Evolutionary conservation across 2,888 invertebrate species (phyloP), one percentile per base, ranked within the genome.

Genomic region (Sinhomidia bicolor): DNA sequence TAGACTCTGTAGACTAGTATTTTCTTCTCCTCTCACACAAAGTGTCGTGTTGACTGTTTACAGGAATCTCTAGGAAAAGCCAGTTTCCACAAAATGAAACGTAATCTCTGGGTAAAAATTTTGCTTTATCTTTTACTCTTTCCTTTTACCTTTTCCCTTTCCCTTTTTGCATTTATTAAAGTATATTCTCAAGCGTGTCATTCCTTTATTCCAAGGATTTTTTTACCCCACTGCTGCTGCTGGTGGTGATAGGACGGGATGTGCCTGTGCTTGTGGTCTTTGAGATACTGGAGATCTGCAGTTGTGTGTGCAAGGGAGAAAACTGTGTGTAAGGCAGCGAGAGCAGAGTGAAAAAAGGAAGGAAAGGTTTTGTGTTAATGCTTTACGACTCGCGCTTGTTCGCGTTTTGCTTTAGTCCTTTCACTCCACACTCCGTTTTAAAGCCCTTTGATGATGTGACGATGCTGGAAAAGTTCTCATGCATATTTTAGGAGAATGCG

Each of bases 361-460:
- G 54, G 83, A 54, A 76, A 60, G 57, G 51, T 76, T 84, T 57
- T 79, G 41, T 51, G 29, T 60, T 79, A 60, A 60, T 60, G 20
- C 57, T 79, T 60, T 57, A 29, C 51, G 20, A 14, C 74, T 51
- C n/a, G 44, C 68, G n/a, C 32, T 44, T 47, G 7, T 36, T 20
- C 65, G 2, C 10, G 44, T 47, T 44, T 62, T 32, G 14, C 23
- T n/a, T 54, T 26, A 36, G 54, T 54, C 54, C 76, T 76, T 76
- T 71, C 71, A 82, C 41, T 68, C 20, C 32, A 47, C 54, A 20
- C 54, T 83, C 68, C 29, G 23, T 85, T 85, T 76, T 85, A 85
- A 83, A 88, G 82, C 80, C 80, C 80, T 78, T 82, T 88, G 88
- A 84, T 84, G 83, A 88, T 88, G 88, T 83, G 88, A 84, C 83